Percentiles rank a stretch among this genome's conserved stretches.
Conservation (phyloP, 1,140 invertebrate species). For the Lerema accius region DNA sequence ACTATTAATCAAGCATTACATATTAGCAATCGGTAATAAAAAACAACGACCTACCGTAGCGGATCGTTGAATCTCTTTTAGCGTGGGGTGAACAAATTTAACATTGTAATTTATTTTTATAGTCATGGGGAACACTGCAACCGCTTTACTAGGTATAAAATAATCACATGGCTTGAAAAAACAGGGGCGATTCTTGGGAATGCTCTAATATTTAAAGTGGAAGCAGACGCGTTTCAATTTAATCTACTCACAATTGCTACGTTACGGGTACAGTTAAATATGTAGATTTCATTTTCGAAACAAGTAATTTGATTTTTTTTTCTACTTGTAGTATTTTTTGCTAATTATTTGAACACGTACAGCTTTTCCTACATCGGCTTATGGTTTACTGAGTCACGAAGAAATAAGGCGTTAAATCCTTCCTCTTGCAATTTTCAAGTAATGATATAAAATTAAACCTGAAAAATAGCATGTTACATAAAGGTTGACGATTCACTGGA, state of each 20-base stretch:
- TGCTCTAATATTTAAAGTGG: slow-evolving; percentile 30
- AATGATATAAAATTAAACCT: too few species aligned
- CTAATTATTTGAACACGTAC: too few species aligned
- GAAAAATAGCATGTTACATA: too few species aligned
- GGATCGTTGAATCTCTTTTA: slow-evolving; percentile 59
- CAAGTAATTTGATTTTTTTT: neutral
- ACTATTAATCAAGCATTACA: slow-evolving; percentile 37
- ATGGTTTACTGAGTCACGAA: too few species aligned
- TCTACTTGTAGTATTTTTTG: too few species aligned
- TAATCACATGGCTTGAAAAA: slow-evolving; percentile 55
- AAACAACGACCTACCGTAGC: slow-evolving; percentile 61
- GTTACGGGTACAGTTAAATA: slow-evolving; percentile 10
- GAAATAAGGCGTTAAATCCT: too few species aligned
- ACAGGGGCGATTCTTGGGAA: slow-evolving; percentile 16
- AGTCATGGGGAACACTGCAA: slow-evolving; percentile 48
- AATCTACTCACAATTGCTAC: slow-evolving; percentile 19
- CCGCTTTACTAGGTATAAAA: slow-evolving; percentile 57
- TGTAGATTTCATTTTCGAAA: slow-evolving; percentile 11
- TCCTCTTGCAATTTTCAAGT: too few species aligned
- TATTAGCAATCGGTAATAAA: slow-evolving; percentile 56
- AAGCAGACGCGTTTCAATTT: slow-evolving; percentile 21
- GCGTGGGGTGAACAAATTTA: slow-evolving; percentile 70
- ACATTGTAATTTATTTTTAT: slow-evolving; percentile 78
- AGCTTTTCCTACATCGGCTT: too few species aligned
- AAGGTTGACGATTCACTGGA: too few species aligned